A percentile compares a stretch with the other conserved stretches of the same genome.
These are phyloP conservation scores for Nesometra sesokonis DNA, from an alignment of 35 echinoderm and acorn worm genomes.

Conservation along the genomic window DNA sequence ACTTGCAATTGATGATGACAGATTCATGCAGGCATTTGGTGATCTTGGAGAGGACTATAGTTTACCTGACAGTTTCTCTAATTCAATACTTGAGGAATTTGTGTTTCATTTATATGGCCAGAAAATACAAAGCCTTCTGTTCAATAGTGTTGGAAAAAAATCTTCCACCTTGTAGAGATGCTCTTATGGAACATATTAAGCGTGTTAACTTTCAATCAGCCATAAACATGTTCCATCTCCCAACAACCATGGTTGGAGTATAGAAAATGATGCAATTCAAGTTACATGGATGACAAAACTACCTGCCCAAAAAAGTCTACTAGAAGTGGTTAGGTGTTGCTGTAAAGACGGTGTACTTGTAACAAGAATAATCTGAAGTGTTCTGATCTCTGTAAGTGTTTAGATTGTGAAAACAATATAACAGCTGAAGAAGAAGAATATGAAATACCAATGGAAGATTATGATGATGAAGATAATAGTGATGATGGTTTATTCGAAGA, in stretches of 20 bases:
- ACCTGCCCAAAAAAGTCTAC: constrained; percentile 2
- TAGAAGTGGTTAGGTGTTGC: too few species aligned
- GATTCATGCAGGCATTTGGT: constrained; percentile 22
- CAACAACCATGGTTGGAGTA: constrained; percentile 9
- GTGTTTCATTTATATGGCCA: constrained; percentile 44
- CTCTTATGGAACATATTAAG: too few species aligned
- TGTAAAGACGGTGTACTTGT: too few species aligned
- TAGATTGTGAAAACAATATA: too few species aligned
- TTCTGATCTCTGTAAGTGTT: too few species aligned
- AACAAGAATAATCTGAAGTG: too few species aligned
- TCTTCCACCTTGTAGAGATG: neutral
- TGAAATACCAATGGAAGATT: too few species aligned
- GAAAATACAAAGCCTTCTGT: neutral
- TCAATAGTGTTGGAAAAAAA: neutral
- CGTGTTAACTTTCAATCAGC: too few species aligned
- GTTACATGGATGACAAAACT: constrained; percentile 2
- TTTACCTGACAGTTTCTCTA: neutral
- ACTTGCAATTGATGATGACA: neutral
- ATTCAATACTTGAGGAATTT: constrained; percentile 13
- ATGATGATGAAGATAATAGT: too few species aligned
- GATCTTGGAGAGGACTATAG: constrained; percentile 4
- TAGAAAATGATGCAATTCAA: neutral
- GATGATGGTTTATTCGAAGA: too few species aligned
- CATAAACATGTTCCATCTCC: neutral
- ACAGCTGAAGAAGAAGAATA: too few species aligned